Percentiles rank a stretch among this genome's conserved stretches.
These are phyloP conservation scores for Pseudorhiza aurosa DNA, from an alignment of 30 jellyfish, hydroid and myxozoan species.

Conservation along the genomic window DNA sequence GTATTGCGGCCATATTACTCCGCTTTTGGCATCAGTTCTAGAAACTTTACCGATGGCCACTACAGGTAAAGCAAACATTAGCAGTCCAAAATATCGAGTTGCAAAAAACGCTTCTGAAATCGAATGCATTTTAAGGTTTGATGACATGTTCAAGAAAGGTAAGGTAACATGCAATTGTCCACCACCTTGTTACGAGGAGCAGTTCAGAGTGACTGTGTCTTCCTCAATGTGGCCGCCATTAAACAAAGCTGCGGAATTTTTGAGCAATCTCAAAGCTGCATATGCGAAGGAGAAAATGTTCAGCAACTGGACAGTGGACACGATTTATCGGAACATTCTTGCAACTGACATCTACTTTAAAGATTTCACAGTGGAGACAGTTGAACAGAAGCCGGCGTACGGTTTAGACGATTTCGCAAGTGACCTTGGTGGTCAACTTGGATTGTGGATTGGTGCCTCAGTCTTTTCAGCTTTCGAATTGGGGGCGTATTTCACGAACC, in stretches of 20 bases:
- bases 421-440: conserved; percentile 65
- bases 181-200: conserved; percentile 32
- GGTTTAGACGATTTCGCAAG: conserved; percentile 4
- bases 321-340: conserved; percentile 3
- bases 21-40: not conserved
- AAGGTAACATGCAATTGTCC: conserved; percentile 5
- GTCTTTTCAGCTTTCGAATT: conserved; percentile 50
- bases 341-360: conserved; percentile 14
- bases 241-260: not conserved
- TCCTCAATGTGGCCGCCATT: conserved; percentile 31
- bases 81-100: not conserved
- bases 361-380: conserved; percentile 50
- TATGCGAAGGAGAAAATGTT: not conserved
- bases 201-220: conserved; percentile 13
- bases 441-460: conserved; percentile 71
- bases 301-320: conserved; percentile 13
- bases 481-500: not conserved
- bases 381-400: conserved; percentile 36
- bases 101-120: not conserved
- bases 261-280: not conserved
- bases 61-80: not conserved
- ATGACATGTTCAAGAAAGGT: not conserved
- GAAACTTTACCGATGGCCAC: not conserved
- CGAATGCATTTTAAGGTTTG: not conserved
- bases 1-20: not conserved